These are phyloP conservation scores for Gymnoscopelus braueri DNA, from an alignment of 2,797 vertebrate genomes.

Conservation along the genomic window DNA sequence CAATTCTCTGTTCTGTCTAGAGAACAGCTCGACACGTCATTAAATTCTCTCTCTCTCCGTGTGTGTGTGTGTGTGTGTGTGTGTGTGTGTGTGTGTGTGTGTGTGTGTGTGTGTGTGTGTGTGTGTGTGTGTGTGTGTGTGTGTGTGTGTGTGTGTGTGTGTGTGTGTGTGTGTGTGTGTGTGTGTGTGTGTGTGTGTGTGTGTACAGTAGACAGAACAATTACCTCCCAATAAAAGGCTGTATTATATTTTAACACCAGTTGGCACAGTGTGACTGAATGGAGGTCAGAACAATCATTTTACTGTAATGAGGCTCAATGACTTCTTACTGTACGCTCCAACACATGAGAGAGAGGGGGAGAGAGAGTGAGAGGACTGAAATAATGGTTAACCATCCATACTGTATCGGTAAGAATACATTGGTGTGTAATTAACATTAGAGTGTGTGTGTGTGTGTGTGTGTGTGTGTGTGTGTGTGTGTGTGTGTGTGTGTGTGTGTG, in stretches of 20 bases:
- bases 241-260: slow-evolving; percentile 33
- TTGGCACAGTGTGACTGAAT: slow-evolving; percentile 25
- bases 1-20: slow-evolving; percentile 55
- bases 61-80: not conserved
- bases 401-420: not conserved
- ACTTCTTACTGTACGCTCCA: not conserved
- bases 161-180: not conserved
- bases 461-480: too few species aligned
- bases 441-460: too few species aligned
- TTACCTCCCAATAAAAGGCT: slow-evolving; percentile 33
- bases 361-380: not conserved
- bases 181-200: not conserved
- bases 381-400: not conserved
- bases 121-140: slow-evolving; percentile 5
- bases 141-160: not conserved
- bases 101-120: not conserved
- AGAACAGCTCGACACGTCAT: slow-evolving; percentile 57
- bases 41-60: slow-evolving; percentile 37
- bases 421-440: too few species aligned
- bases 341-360: slow-evolving; percentile 6
- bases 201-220: slow-evolving; percentile 19
- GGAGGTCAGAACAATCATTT: slow-evolving; percentile 33
- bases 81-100: not conserved
- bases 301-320: slow-evolving; percentile 36
- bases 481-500: too few species aligned